These are phyloP conservation scores for Tautogolabrus adspersus DNA, from an alignment of 2,113 vertebrate genomes.

Conservation along the genomic window DNA sequence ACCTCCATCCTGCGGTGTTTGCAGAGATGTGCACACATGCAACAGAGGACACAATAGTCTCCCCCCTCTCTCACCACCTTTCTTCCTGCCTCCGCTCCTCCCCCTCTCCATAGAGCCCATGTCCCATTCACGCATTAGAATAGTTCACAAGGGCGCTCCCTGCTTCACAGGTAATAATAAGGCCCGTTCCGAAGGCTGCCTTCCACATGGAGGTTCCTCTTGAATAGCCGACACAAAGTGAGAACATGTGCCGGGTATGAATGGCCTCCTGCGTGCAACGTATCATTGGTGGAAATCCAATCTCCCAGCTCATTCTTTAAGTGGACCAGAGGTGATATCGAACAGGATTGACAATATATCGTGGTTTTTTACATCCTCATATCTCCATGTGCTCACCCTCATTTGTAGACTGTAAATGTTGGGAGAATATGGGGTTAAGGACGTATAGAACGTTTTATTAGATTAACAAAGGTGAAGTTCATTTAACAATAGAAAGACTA, in stretches of 20 bases:
- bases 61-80: constrained; percentile 13
- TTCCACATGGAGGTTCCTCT: constrained; percentile 77
- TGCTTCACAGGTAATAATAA: constrained; percentile 81
- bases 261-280: constrained; percentile 69
- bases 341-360: constrained; percentile 57
- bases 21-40: constrained; percentile 31
- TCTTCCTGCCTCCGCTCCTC: constrained; percentile 21
- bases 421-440: constrained; percentile 28
- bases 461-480: neutral
- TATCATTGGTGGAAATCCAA: constrained; percentile 74
- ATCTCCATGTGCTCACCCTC: constrained; percentile 22
- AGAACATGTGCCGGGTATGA: constrained; percentile 70
- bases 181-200: constrained; percentile 76
- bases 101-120: constrained; percentile 10
- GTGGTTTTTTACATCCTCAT: constrained; percentile 29
- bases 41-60: constrained; percentile 49
- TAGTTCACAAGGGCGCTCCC: constrained; percentile 74
- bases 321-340: constrained; percentile 68
- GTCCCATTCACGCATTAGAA: constrained; percentile 72
- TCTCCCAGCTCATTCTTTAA: constrained; percentile 72
- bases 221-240: constrained; percentile 77
- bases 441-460: neutral
- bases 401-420: constrained; percentile 27
- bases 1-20: constrained; percentile 28
- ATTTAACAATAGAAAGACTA: neutral